phyloP scores from a whole-genome alignment of 1,140 invertebrate species.

The Wiebesia pumilae region DNA sequence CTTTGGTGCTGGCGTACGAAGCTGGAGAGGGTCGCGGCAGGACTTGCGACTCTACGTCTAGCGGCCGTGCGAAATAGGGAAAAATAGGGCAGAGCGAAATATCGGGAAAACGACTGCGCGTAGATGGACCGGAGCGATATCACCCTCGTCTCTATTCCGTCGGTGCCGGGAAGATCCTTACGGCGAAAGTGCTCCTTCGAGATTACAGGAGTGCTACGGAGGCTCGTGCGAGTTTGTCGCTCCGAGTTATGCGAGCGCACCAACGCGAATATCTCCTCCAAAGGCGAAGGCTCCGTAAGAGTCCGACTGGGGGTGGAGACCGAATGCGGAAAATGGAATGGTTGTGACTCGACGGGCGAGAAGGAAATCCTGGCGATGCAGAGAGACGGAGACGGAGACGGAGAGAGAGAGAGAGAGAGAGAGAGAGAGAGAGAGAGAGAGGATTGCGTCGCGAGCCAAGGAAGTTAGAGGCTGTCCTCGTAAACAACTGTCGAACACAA shows the following conservation, averaged over 20 bases:
- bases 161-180: no score
- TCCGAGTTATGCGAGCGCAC: conserved; percentile 66
- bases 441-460: not conserved
- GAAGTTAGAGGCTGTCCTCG: conserved; percentile 53
- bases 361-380: not conserved
- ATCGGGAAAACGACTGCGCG: not conserved
- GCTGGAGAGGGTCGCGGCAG: not conserved
- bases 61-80: not conserved
- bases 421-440: not conserved
- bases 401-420: conserved; percentile 10
- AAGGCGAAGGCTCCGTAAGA: conserved; percentile 10
- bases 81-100: not conserved
- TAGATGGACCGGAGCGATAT: conserved; percentile 44
- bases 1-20: no score
- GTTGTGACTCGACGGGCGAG: no score
- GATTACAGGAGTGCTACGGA: conserved; percentile 58
- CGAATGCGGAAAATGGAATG: not conserved
- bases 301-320: no score
- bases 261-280: conserved; percentile 62
- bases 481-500: conserved; percentile 74
- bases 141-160: not conserved
- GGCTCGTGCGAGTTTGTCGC: conserved; percentile 66
- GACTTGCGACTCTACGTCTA: not conserved
- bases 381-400: conserved; percentile 12
- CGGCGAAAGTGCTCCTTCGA: conserved; percentile 61